These are phyloP conservation scores for Chionomys nivalis DNA, from an alignment of 2,113 vertebrate species.

Conservation along the genomic window DNA sequence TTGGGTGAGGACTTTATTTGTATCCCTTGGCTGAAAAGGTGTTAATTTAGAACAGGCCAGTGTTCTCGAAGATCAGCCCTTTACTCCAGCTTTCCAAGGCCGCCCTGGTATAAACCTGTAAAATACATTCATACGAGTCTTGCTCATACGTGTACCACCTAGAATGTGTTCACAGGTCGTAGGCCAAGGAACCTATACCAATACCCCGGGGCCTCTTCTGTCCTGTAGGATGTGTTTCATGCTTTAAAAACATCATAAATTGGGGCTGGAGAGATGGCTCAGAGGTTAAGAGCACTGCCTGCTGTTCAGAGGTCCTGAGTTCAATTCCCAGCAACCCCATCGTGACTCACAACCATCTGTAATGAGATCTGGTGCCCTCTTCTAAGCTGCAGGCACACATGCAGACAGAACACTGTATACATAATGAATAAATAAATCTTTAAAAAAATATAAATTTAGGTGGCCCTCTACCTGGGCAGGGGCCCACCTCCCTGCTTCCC, in stretches of 20 bases:
- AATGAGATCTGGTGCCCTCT: no score
- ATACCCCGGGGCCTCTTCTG: not conserved
- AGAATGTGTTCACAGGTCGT: not conserved
- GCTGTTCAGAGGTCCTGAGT: no score
- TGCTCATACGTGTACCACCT: not conserved
- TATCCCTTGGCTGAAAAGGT: not conserved
- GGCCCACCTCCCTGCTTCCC: not conserved
- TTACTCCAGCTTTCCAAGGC: not conserved
- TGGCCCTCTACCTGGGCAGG: not conserved
- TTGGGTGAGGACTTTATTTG: not conserved
- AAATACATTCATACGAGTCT: conserved; percentile 3
- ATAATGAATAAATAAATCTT: no score
- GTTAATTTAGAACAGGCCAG: not conserved
- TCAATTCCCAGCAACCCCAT: no score
- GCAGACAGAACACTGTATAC: no score
- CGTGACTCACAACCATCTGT: no score
- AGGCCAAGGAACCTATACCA: not conserved
- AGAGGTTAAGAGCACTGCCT: no score
- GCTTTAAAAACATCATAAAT: not conserved
- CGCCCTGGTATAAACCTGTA: not conserved
- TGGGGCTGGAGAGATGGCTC: no score
- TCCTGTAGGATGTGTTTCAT: accelerated
- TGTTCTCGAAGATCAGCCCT: not conserved
- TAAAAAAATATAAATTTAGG: no score
- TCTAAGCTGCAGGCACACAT: no score